Conservation (phyloP, 1,140 invertebrate species). For the Pseudoatta argentina region DNA sequence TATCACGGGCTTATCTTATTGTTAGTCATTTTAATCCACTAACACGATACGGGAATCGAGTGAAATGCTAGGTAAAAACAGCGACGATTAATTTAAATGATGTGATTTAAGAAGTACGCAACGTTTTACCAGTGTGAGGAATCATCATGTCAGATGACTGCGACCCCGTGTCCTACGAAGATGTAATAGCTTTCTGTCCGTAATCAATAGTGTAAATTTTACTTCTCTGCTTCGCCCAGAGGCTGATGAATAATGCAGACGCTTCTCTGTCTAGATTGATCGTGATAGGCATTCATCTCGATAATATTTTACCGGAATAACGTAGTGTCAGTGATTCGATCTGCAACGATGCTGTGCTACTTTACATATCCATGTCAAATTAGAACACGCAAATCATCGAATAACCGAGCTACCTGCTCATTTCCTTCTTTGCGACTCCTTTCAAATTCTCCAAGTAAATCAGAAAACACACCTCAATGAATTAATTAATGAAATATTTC, state of each 20-base stretch:
- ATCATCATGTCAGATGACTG: constrained; percentile 47
- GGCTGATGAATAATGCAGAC: constrained; percentile 58
- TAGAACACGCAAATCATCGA: constrained; percentile 3
- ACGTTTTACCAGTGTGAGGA: background rate
- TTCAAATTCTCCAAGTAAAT: background rate
- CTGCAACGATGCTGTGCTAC: background rate
- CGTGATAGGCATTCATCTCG: constrained; percentile 36
- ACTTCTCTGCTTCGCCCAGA: constrained; percentile 47
- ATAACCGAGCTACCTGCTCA: background rate
- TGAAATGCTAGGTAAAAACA: constrained; percentile 48
- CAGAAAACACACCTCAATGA: background rate
- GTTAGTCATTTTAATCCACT: constrained; percentile 34
- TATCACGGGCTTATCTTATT: background rate
- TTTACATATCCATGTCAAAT: constrained; percentile 39
- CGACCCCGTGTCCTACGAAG: constrained; percentile 12
- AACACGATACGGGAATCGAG: constrained; percentile 35
- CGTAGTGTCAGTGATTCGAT: constrained; percentile 2
- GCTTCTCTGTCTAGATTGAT: constrained; percentile 31
- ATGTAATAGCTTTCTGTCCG: constrained; percentile 58
- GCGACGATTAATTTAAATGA: constrained; percentile 56
- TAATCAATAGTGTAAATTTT: constrained; percentile 71
- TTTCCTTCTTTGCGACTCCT: background rate
- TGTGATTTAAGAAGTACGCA: constrained; percentile 38
- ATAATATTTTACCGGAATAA: background rate
- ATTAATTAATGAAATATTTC: background rate